Conservation (phyloP, 2,888 invertebrate genomes). For the Heliconius cydno region DNA sequence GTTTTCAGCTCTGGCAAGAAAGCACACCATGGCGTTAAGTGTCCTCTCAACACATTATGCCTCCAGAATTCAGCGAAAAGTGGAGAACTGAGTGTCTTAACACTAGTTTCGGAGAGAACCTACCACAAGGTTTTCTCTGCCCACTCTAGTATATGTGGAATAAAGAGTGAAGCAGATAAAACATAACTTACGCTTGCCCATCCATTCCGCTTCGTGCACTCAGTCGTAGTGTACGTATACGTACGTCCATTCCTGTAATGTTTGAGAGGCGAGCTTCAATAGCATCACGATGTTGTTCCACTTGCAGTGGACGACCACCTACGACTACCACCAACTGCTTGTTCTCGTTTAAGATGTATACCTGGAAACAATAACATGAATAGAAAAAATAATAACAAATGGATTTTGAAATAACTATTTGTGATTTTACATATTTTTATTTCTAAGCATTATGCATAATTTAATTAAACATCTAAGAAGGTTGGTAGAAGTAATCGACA, state of each 20-base stretch:
- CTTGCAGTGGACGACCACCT: slow-evolving; percentile 89
- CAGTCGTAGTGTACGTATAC: slow-evolving; percentile 90
- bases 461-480: no score
- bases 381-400: no score
- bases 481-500: no score
- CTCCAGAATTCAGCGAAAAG: no score
- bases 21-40: no score
- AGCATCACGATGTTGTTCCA: slow-evolving; percentile 87
- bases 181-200: slow-evolving; percentile 85
- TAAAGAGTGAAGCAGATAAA: neutral
- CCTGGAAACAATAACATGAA: slow-evolving; percentile 69
- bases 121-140: neutral
- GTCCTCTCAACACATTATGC: no score
- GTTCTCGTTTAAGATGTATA: slow-evolving; percentile 91
- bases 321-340: slow-evolving; percentile 91
- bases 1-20: no score
- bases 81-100: no score
- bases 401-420: no score
- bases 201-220: slow-evolving; percentile 87
- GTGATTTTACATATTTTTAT: no score
- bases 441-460: no score
- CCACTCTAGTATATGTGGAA: neutral
- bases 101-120: no score
- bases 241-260: slow-evolving; percentile 90
- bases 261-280: slow-evolving; percentile 87